Conservation (phyloP, 2,797 vertebrate species). For the Trichosurus vulpecula region DNA sequence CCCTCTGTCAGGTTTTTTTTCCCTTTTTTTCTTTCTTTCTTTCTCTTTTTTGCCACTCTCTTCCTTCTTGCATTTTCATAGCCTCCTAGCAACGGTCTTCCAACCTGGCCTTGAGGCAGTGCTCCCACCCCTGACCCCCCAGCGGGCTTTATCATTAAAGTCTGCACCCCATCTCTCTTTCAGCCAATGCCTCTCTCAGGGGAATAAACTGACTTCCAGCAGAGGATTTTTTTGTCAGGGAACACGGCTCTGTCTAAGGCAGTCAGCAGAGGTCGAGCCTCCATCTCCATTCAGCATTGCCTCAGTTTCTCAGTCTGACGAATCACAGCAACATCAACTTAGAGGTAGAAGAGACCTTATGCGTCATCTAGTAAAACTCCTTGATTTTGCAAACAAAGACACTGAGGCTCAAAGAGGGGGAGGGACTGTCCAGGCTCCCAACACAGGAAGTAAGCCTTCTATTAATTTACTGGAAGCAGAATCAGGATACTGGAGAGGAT, state of each 20-base stretch:
- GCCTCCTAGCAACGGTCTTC: neutral
- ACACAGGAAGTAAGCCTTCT: neutral
- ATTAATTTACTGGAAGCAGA: slow-evolving; percentile 37
- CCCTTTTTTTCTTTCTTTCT: neutral
- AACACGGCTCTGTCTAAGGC: neutral
- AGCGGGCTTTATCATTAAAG: neutral
- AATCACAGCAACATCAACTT: neutral
- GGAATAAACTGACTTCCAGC: neutral
- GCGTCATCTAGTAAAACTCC: neutral
- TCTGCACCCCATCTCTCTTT: neutral
- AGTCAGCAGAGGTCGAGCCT: neutral
- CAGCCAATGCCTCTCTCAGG: neutral
- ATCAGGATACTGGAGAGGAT: slow-evolving; percentile 32
- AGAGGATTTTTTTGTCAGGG: neutral
- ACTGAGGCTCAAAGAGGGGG: neutral
- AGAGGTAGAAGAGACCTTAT: neutral
- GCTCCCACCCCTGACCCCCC: neutral
- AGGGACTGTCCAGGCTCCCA: neutral
- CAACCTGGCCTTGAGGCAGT: neutral
- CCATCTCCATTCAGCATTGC: neutral
- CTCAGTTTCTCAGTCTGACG: neutral
- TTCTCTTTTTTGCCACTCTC: neutral
- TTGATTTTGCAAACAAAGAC: neutral
- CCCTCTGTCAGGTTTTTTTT: neutral
- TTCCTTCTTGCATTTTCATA: neutral